phyloP scores from a whole-genome alignment of 2,888 invertebrate genomes.

The Pogonocherus hispidulus region DNA sequence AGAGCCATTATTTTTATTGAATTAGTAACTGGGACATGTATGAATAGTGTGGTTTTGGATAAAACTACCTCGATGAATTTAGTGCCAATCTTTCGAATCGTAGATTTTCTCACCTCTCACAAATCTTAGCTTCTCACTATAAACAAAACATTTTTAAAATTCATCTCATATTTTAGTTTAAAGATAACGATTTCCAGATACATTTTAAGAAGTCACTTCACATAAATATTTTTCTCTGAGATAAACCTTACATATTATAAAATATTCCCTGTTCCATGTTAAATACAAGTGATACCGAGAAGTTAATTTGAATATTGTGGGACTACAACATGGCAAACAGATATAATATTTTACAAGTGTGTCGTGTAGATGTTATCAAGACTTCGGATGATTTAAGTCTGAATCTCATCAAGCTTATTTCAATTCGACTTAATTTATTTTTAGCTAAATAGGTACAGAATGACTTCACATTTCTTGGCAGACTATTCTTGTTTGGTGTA shows the following conservation, averaged over 20 bases:
- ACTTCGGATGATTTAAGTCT: conserved; percentile 35
- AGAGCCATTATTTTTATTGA: no score
- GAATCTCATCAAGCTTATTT: conserved; percentile 34
- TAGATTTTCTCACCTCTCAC: no score
- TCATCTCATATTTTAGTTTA: no score
- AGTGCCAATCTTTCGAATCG: no score
- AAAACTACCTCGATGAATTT: no score
- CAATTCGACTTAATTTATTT: conserved; percentile 39
- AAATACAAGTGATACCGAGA: conserved; percentile 3
- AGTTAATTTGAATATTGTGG: conserved; percentile 33
- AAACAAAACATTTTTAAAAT: no score
- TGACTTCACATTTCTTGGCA: conserved; percentile 46
- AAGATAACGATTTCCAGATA: no score
- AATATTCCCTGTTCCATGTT: conserved; percentile 12
- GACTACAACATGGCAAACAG: conserved; percentile 30
- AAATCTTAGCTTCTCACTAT: no score
- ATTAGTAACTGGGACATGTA: no score
- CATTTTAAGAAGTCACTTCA: neutral
- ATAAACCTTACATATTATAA: conserved; percentile 13
- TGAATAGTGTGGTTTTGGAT: no score
- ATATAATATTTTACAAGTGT: conserved; percentile 36
- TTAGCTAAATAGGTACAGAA: conserved; percentile 43
- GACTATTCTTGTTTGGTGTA: conserved; percentile 46
- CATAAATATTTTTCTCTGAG: neutral
- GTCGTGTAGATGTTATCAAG: conserved; percentile 38